Evolutionary conservation across 2,797 vertebrate species (phyloP), one percentile per base, ranked within the genome.

Genomic region (Allobates femoralis): DNA sequence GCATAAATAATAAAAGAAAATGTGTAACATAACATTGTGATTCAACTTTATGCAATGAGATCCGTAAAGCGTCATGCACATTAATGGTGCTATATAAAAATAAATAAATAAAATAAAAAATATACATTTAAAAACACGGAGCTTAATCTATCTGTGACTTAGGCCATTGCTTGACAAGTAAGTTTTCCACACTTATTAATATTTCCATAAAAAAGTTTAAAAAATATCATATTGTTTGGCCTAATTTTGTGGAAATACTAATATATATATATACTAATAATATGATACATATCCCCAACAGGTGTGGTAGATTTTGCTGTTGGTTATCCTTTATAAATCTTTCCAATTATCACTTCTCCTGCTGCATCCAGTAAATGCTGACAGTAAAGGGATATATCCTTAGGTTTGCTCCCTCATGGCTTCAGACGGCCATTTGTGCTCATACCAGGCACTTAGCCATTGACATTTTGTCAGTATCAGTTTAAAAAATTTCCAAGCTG

Each of bases 401-500:
- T 74, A 41, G 69, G 69, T 74, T 50, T n/a, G 12, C 23, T 74
- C 69, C 69, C 69, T 46, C 15, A 74, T 46, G 37, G 41, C 69
- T 50, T 46, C 37, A 16, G 21, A 74, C 23, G 8, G 26, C 37
- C 69, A 74, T 74, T 74, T 74, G 69, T 74, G 69, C 69, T 50
- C 41, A 74, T n/a, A 46, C 69, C 26, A 26, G 69, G 37, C 69
- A 74, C 69, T 74, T 74, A 74, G 69, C 69, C 41, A 74, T 74
- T 74, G 69, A 74, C 69, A 74, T 74, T 74, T 74, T 74, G 69
- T 50, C 69, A 74, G 69, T 46, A 74, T 74, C 69, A 74, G 41
- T 74, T 74, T 74, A 74, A 50, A 73, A 74, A 74, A 74, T 74
- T 74, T 74, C 69, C 69, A 50, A 74, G 69, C 69, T 74, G 69